Evolutionary conservation across 2,888 invertebrate species (phyloP).

Genomic region (Cerastis rubricosa): DNA sequence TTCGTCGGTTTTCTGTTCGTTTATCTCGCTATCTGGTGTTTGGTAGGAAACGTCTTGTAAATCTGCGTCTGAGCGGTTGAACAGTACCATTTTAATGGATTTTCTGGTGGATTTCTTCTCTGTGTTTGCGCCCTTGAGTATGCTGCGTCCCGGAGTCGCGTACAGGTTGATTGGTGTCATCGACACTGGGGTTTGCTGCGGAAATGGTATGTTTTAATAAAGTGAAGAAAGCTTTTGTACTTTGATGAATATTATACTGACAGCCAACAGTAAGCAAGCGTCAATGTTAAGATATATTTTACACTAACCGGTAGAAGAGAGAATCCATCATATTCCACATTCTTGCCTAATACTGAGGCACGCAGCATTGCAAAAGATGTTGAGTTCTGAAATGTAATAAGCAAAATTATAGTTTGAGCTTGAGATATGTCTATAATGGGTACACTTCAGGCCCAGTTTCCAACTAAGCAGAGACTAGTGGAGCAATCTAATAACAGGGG

Average conservation of each 20-base stretch:
- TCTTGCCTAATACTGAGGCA: conserved; percentile 80
- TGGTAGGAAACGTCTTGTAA: conserved; percentile 48
- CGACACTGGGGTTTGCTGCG: conserved; percentile 74
- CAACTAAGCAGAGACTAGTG: neutral
- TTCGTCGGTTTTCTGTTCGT: conserved; percentile 28
- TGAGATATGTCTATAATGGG: neutral
- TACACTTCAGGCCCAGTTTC: neutral
- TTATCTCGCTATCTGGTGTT: conserved; percentile 40
- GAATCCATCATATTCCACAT: conserved; percentile 77
- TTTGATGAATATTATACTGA: neutral
- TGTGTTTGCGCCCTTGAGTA: conserved; percentile 77
- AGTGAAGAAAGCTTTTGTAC: neutral
- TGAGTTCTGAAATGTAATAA: conserved; percentile 71
- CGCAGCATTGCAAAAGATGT: conserved; percentile 85
- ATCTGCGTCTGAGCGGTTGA: conserved; percentile 73
- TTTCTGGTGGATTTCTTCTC: conserved; percentile 79
- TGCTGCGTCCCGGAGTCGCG: conserved; percentile 85
- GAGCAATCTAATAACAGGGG: neutral
- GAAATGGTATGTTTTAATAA: neutral
- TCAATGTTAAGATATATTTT: neutral
- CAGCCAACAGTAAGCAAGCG: no score
- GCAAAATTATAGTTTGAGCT: neutral
- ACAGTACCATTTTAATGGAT: conserved; percentile 82
- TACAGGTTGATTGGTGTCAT: conserved; percentile 72
- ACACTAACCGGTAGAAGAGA: conserved; percentile 74